Evolutionary conservation across 2,113 vertebrate species (phyloP).

Genomic region (Eptesicus fuscus): DNA sequence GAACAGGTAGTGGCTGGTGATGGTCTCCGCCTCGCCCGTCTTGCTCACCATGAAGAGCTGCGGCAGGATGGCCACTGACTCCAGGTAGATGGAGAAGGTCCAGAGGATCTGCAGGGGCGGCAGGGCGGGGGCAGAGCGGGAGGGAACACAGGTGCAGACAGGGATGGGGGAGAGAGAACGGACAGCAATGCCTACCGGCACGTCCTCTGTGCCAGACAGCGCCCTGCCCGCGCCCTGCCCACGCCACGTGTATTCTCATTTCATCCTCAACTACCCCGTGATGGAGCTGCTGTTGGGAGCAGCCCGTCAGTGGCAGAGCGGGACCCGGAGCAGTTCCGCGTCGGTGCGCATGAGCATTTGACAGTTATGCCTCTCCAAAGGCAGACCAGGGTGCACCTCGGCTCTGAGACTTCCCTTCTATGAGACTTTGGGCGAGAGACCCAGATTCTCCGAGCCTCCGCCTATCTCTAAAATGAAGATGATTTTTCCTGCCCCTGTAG

Average conservation of each 20-base stretch:
- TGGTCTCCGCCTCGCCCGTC: conserved; percentile 81
- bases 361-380: background rate
- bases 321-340: background rate
- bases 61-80: conserved; percentile 81
- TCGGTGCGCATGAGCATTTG: accelerated
- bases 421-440: background rate
- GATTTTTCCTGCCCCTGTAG: background rate
- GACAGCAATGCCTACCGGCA: accelerated
- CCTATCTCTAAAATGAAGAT: background rate
- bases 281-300: background rate
- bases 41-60: conserved; percentile 84
- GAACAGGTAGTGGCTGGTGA: conserved; percentile 83
- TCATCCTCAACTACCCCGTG: accelerated
- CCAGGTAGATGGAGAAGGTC: conserved; percentile 83
- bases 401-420: background rate
- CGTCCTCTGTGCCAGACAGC: background rate
- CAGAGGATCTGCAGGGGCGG: conserved; percentile 76
- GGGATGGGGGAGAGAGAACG: accelerated
- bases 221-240: background rate
- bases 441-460: background rate
- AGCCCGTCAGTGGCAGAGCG: background rate
- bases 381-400: background rate
- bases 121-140: accelerated
- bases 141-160: too few relatives aligned
- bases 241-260: accelerated